Percentiles rank a stretch among this genome's conserved stretches.
These are phyloP conservation scores for Brachirus orientalis DNA, from an alignment of 2,113 vertebrate genomes.

Conservation along the genomic window DNA sequence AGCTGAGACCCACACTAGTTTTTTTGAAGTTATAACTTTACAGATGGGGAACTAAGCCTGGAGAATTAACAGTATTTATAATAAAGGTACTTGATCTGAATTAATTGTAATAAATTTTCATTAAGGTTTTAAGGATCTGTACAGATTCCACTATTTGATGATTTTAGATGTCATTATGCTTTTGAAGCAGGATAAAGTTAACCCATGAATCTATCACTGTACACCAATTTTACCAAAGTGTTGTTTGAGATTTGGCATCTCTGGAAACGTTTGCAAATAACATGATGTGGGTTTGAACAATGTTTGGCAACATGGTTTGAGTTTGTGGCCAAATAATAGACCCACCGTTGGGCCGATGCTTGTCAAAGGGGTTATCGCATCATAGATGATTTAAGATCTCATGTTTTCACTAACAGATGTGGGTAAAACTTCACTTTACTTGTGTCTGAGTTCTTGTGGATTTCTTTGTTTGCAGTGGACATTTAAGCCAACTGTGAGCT, in stretches of 20 bases:
- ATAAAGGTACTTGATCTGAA: too few species aligned
- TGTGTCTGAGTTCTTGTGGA: neutral
- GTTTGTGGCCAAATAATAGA: neutral
- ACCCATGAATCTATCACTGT: neutral
- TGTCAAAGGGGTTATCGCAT: neutral
- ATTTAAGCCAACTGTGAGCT: neutral
- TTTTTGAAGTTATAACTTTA: too few species aligned
- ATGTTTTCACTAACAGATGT: neutral
- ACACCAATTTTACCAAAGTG: neutral
- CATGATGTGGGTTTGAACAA: neutral
- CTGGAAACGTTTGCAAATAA: neutral
- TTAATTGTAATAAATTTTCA: too few species aligned
- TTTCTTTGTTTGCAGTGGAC: conserved; percentile 18
- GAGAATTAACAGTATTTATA: neutral
- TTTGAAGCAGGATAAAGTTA: neutral
- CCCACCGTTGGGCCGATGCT: neutral
- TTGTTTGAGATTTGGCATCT: neutral
- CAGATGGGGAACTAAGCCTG: neutral
- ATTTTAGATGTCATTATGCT: too few species aligned
- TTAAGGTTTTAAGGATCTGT: too few species aligned
- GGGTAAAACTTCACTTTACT: neutral
- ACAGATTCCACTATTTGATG: too few species aligned
- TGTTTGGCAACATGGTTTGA: neutral
- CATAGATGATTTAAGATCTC: neutral
- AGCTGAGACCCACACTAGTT: neutral